Evolutionary conservation across 2,888 invertebrate species (phyloP), one percentile per base, ranked within the genome.

Genomic region (Sipunculus nudus): DNA sequence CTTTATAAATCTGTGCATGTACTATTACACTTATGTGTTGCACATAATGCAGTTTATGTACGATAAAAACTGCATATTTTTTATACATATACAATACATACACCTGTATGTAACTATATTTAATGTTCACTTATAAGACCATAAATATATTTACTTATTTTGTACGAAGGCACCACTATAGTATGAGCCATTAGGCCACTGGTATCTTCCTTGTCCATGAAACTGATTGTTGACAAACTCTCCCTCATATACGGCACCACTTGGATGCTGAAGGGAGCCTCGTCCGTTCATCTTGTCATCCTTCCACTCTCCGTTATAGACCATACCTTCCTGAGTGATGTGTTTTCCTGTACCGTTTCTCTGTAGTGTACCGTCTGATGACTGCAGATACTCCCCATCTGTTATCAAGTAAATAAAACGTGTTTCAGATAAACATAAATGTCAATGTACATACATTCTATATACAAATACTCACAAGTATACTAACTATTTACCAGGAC

Each of bases 231-330:
- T 75, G 16, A 74, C 68, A 68, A 83, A 83, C 8, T 75, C 71
- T 19, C 83, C 83, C 47, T 77, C 75, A 58, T 82, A 83, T 2
- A 63, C 60, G 13, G 81, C 77, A 6, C 79, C 78, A 5, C 76
- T 72, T 0, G 77, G 74, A 50, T 78, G 78, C 3, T 62, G 54
- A 19, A 81, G 70, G 19, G 65, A 71, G 2, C 83, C 83, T n/a
- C 56, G 39, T 26, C 83, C 83, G 47, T 76, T 80, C 82, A 83
- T 82, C 52, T 79, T 80, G 62, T 83, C 83, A 3, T 67, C 59
- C 1, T 60, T 61, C 81, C 81, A 83, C 5, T 68, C 60, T 5
- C 83, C 83, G 13, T 72, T 66, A 61, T 82, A 83, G 16, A 72
- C 64, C 1, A 75, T 72, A 0, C 82, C 82, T 19, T 76, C 78